A percentile compares a stretch with the other conserved stretches of the same genome.
Evolutionary conservation across 1,140 invertebrate species (phyloP).

Genomic region (Panagrolaimus sp.): DNA sequence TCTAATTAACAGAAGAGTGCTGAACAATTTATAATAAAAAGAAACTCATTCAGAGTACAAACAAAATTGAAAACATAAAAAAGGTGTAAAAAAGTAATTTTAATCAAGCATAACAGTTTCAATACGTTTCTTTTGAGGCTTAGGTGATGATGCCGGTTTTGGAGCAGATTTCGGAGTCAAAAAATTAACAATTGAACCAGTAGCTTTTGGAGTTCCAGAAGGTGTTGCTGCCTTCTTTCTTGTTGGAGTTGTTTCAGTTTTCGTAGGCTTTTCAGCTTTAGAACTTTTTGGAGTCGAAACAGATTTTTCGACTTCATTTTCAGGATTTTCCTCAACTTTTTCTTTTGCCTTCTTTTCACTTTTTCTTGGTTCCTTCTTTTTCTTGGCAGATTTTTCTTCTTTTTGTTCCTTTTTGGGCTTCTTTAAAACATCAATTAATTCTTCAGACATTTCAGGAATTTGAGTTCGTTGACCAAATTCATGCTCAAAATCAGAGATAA

Average conservation of each 20-base stretch:
- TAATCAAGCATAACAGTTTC: conserved; percentile 17
- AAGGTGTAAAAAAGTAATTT: not conserved
- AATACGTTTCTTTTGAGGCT: conserved; percentile 20
- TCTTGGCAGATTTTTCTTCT: not conserved
- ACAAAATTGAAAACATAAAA: conserved; percentile 6
- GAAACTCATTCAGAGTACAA: no score
- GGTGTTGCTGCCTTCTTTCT: not conserved
- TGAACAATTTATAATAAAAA: no score
- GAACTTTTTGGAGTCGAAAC: not conserved
- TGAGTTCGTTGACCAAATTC: not conserved
- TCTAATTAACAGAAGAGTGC: no score
- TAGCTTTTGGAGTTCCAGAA: conserved; percentile 5
- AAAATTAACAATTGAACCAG: conserved; percentile 19
- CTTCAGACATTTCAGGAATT: not conserved
- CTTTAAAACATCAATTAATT: not conserved
- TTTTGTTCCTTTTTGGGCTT: not conserved
- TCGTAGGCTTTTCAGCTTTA: not conserved
- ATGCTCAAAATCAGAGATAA: conserved; percentile 8
- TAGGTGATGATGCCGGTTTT: not conserved
- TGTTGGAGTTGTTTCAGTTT: not conserved
- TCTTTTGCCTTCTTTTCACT: not conserved
- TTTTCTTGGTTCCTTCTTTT: not conserved
- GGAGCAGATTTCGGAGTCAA: conserved; percentile 8
- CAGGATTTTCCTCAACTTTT: not conserved
- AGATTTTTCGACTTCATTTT: not conserved